A percentile compares a stretch with the other conserved stretches of the same genome.
These are phyloP conservation scores for Sinhomidia bicolor DNA, from an alignment of 2,888 invertebrate species.

Conservation along the genomic window DNA sequence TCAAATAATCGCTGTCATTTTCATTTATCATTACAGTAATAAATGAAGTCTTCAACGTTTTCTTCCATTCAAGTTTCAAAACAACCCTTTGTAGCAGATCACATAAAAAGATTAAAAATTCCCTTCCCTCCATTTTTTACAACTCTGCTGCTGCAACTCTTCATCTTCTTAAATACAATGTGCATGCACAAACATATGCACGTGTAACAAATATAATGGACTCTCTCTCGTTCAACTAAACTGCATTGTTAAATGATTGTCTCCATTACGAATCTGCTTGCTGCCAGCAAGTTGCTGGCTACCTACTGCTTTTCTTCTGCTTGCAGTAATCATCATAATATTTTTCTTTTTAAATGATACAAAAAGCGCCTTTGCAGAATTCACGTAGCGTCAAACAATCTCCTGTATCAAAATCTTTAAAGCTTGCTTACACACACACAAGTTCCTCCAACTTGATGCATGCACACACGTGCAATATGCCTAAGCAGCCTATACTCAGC, in stretches of 20 bases:
- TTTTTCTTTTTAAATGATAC: not conserved
- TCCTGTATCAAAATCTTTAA: not conserved
- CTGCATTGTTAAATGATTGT: not conserved
- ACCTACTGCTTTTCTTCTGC: conserved; percentile 4
- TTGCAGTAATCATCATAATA: not conserved
- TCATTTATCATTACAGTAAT: conserved; percentile 25
- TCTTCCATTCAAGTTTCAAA: not conserved
- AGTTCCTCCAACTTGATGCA: too few species aligned
- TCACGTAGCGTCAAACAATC: not conserved
- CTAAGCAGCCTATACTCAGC: conserved; percentile 1
- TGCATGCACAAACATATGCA: conserved; percentile 18
- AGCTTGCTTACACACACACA: too few species aligned
- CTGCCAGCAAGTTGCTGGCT: too few species aligned
- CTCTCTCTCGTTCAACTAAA: not conserved
- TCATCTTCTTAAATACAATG: not conserved
- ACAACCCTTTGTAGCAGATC: not conserved
- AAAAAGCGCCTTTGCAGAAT: not conserved
- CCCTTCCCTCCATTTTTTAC: not conserved
- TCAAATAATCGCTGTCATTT: conserved; percentile 22
- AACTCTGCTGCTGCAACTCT: not conserved
- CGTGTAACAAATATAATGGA: conserved; percentile 38
- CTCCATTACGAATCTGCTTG: conserved; percentile 21
- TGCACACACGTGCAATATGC: not conserved
- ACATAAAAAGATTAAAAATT: not conserved
- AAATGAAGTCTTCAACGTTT: conserved; percentile 16